Percentiles rank a stretch among this genome's conserved stretches.
phyloP scores from a whole-genome alignment of 2,113 vertebrate species.

The Osmerus mordax region DNA sequence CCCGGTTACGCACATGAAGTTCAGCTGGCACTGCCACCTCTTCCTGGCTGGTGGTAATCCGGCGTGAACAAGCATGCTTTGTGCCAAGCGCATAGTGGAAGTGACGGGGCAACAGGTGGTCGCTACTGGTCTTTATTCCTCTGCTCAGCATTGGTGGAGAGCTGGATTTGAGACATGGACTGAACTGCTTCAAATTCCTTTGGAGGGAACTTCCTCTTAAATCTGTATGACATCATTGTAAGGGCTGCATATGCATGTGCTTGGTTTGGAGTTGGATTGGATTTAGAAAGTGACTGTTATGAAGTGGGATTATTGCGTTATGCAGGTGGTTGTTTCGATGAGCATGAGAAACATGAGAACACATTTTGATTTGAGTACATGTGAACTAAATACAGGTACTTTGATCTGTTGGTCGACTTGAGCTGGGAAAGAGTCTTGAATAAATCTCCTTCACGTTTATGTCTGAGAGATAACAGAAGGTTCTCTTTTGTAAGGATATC shows the following conservation, averaged over 20 bases:
- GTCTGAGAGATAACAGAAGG: conserved; percentile 74
- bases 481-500: conserved; percentile 79
- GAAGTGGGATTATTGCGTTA: no score
- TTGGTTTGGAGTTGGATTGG: no score
- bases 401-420: conserved; percentile 48
- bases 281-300: no score
- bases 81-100: conserved; percentile 61
- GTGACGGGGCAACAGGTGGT: conserved; percentile 72
- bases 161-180: conserved; percentile 47
- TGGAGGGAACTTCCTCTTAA: conserved; percentile 41
- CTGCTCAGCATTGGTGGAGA: conserved; percentile 19
- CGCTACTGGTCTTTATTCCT: conserved; percentile 45
- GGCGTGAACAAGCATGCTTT: conserved; percentile 68
- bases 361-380: no score
- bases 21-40: conserved; percentile 77
- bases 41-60: conserved; percentile 65
- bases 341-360: no score
- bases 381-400: not conserved
- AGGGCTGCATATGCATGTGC: no score
- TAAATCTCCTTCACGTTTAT: conserved; percentile 65
- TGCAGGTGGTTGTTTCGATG: not conserved
- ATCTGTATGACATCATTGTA: not conserved
- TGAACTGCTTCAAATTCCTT: conserved; percentile 51
- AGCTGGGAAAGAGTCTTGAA: conserved; percentile 66
- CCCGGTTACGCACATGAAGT: conserved; percentile 59